These are phyloP conservation scores for Actinopyga echinites DNA, from an alignment of 53 echinoderm and acorn worm species.

Conservation along the genomic window DNA sequence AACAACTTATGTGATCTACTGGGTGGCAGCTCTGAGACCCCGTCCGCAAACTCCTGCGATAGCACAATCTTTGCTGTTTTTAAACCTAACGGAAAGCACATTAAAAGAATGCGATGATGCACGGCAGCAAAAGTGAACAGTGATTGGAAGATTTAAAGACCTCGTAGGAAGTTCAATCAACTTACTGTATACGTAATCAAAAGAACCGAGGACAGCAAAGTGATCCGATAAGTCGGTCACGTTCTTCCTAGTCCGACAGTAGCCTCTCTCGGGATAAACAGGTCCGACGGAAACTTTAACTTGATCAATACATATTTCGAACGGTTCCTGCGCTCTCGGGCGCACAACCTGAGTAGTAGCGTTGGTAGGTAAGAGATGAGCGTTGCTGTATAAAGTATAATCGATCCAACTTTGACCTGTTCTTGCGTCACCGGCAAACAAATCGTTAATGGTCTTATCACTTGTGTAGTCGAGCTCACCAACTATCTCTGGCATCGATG, in stretches of 20 bases:
- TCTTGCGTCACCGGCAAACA: slow-evolving; percentile 48
- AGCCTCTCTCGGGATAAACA: slow-evolving; percentile 58
- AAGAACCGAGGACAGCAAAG: slow-evolving; percentile 72
- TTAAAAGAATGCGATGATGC: no score
- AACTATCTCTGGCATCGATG: slow-evolving; percentile 52
- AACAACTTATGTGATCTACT: no score
- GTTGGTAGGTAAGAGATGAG: slow-evolving; percentile 58
- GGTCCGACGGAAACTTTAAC: slow-evolving; percentile 45
- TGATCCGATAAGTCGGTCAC: slow-evolving; percentile 85
- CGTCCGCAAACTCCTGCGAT: no score
- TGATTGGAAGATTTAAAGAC: not conserved
- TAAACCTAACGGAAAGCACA: no score
- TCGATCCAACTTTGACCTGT: slow-evolving; percentile 65
- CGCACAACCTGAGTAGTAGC: slow-evolving; percentile 63
- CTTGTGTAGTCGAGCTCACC: slow-evolving; percentile 74
- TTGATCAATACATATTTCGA: slow-evolving; percentile 63
- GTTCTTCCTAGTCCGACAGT: slow-evolving; percentile 50
- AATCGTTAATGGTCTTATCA: slow-evolving; percentile 68
- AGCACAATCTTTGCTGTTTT: no score
- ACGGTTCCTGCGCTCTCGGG: slow-evolving; percentile 46
- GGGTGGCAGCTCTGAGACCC: no score
- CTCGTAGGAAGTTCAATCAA: not conserved
- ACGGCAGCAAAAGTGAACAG: no score
- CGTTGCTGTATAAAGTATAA: slow-evolving; percentile 74
- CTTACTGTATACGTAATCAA: slow-evolving; percentile 46